Conservation (phyloP, 2,888 invertebrate species). For the Drosophila leonis region DNA sequence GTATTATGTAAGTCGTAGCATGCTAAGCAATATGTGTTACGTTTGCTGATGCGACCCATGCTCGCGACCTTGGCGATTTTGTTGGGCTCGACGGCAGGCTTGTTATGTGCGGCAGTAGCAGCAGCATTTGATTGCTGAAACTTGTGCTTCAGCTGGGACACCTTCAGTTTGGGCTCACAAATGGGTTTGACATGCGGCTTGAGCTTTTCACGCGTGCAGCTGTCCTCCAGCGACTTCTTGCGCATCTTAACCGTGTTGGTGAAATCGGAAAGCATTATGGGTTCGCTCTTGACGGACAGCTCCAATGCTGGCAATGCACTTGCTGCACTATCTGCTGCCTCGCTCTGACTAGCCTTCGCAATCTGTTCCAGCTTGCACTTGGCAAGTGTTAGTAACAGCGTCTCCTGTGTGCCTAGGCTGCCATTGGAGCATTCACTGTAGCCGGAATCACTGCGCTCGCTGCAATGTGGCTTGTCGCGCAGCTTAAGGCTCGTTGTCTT, state of each 20-base stretch:
- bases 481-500: constrained; percentile 57
- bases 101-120: constrained; percentile 29
- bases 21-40: constrained; percentile 45
- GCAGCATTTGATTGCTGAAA: constrained; percentile 70
- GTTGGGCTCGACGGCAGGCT: constrained; percentile 45
- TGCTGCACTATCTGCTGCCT: constrained; percentile 10
- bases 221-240: constrained; percentile 85
- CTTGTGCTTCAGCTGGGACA: constrained; percentile 83
- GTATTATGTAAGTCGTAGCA: constrained; percentile 5
- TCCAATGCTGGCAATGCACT: constrained; percentile 45
- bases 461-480: constrained; percentile 85
- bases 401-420: constrained; percentile 69
- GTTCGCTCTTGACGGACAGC: constrained; percentile 59
- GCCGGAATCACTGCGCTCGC: constrained; percentile 87
- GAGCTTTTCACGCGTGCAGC: constrained; percentile 80
- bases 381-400: constrained; percentile 71
- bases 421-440: constrained; percentile 87
- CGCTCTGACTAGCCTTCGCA: constrained; percentile 66
- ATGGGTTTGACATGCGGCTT: constrained; percentile 72
- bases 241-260: constrained; percentile 85
- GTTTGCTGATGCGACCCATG: constrained; percentile 58
- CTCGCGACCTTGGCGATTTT: constrained; percentile 63
- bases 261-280: constrained; percentile 85
- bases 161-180: constrained; percentile 82
- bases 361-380: constrained; percentile 84